These are phyloP conservation scores for Amphibalanus amphitrite DNA, from an alignment of 1,140 invertebrate species.

Conservation along the genomic window DNA sequence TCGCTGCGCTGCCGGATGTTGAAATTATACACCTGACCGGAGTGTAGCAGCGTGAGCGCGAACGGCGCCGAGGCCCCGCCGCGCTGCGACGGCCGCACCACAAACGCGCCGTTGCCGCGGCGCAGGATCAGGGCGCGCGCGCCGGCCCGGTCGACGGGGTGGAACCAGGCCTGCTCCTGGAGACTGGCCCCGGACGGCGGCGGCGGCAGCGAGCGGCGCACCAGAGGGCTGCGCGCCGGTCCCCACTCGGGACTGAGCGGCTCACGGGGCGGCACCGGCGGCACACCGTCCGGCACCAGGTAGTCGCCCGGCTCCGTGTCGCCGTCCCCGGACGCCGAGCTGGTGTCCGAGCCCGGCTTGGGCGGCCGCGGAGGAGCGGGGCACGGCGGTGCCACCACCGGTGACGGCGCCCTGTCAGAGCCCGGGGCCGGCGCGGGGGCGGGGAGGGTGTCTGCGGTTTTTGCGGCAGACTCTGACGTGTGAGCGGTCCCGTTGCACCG, in stretches of 20 bases:
- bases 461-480: no score
- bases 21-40: not conserved
- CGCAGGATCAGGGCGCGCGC: not conserved
- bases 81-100: not conserved
- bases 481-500: no score
- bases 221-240: not conserved
- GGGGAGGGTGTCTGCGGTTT: no score
- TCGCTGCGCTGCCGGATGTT: not conserved
- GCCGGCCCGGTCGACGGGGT: not conserved
- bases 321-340: not conserved
- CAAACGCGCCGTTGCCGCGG: not conserved
- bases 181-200: not conserved
- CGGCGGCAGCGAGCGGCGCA: not conserved
- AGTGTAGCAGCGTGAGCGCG: not conserved
- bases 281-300: not conserved
- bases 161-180: not conserved
- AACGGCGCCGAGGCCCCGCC: not conserved
- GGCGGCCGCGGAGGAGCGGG: no score
- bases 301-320: not conserved
- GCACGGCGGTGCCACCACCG: no score
- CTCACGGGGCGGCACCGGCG: not conserved
- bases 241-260: not conserved
- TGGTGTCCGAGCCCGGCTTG: not conserved
- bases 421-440: no score
- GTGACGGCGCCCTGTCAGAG: no score